Evolutionary conservation across 2,888 invertebrate species (phyloP).

Genomic region (Amorpha juglandis): DNA sequence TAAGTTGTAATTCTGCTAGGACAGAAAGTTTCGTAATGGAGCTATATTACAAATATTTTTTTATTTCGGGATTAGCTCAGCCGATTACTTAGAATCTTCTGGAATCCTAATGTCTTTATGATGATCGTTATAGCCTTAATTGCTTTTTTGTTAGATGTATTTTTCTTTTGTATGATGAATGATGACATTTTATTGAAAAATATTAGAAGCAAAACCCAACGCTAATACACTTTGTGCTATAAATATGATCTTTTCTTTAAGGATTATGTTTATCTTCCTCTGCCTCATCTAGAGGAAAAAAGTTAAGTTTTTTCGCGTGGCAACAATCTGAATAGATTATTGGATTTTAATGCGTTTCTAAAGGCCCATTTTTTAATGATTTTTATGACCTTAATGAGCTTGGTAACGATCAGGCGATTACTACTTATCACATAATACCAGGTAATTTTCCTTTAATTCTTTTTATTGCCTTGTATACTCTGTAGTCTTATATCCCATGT

Average conservation of each 20-base stretch:
- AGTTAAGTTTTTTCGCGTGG: slow-evolving; percentile 7
- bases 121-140: too few relatives aligned
- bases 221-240: neutral
- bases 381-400: slow-evolving; percentile 39
- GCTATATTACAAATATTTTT: too few relatives aligned
- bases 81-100: too few relatives aligned
- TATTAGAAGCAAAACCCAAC: too few relatives aligned
- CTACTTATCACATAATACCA: neutral
- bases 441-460: slow-evolving; percentile 23
- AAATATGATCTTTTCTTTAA: neutral
- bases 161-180: too few relatives aligned
- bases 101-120: too few relatives aligned
- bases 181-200: neutral
- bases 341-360: slow-evolving; percentile 44
- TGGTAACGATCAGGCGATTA: slow-evolving; percentile 17
- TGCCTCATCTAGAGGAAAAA: neutral
- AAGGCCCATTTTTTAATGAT: slow-evolving; percentile 33
- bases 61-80: too few relatives aligned
- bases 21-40: too few relatives aligned
- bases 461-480: slow-evolving; percentile 10
- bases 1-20: too few relatives aligned
- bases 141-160: too few relatives aligned
- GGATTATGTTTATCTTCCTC: neutral
- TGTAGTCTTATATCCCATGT: neutral
- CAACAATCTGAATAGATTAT: slow-evolving; percentile 30